Conservation (phyloP, 2,113 vertebrate genomes). For the Alethe castanea region DNA sequence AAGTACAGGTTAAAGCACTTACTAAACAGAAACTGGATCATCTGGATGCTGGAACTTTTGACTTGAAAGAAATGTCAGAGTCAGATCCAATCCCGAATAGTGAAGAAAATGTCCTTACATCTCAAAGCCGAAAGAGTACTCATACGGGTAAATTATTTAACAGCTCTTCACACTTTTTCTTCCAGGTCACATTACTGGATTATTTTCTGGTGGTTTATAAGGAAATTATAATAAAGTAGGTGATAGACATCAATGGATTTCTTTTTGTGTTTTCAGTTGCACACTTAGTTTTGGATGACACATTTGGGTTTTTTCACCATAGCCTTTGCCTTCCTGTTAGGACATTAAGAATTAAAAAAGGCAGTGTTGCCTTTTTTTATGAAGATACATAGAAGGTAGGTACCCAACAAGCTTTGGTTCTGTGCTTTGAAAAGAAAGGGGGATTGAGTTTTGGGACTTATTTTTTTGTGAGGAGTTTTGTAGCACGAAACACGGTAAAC, state of each 20-base stretch:
- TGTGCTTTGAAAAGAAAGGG: neutral
- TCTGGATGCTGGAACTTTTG: neutral
- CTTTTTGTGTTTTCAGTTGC: neutral
- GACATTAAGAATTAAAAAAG: neutral
- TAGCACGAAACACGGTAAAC: neutral
- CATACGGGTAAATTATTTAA: conserved; percentile 24
- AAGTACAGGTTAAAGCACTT: neutral
- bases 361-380: neutral
- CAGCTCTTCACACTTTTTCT: neutral
- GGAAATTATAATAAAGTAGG: neutral
- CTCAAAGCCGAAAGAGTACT: neutral
- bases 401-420: neutral
- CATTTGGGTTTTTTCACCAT: rapidly evolving
- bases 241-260: neutral
- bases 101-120: neutral
- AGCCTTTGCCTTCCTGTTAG: neutral
- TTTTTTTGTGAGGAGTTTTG: neutral
- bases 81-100: neutral
- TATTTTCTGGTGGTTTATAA: neutral
- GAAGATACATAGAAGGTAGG: neutral
- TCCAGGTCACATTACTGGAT: neutral
- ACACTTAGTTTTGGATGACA: neutral
- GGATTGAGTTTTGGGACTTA: neutral
- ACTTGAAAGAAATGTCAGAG: neutral
- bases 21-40: neutral